Evolutionary conservation across 2,888 invertebrate species (phyloP), one percentile per base, ranked within the genome.

Genomic region (Cataglyphis cursor): DNA sequence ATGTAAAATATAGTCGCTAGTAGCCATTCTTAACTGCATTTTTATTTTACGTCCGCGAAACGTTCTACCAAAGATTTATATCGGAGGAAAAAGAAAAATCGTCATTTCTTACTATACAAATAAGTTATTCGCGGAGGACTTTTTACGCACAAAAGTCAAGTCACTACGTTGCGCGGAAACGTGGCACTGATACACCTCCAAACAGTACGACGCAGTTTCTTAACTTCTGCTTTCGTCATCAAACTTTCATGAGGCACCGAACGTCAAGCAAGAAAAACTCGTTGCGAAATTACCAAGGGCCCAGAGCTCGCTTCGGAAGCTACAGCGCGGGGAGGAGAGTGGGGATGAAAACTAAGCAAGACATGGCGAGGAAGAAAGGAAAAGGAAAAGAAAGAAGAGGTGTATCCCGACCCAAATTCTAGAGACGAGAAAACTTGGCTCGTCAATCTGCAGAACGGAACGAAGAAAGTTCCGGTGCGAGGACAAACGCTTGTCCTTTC

Each of bases 361-460:
- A 89, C 83, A 78, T 66, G 54, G 66, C 74, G 57, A 74, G 62
- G 85, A 80, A 83, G 80, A 76, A 78, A 76, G 48, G 48, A 81
- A 81, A 72, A 38, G 59, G 44, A 84, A 86, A 66, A 81, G 82
- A 61, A 83, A 72, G 81, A 90, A 87, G 73, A 81, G 85, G 85
- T 85, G 91, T 88, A 92, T 92, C 87, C 91, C 94, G 94, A 94
- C 94, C 94, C 93, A 94, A 94, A 94, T 94, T 92, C 93, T 89
- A 91, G 92, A 91, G 92, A 92, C 91, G 91, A 90, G 93, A 93
- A 94, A 95, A 95, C 92, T 95, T 94, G 90, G 92, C 93, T 94
- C 94, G 94, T 95, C 93, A 92, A 94, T 94, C 94, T 94, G 93
- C 89, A 86, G 89, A 88, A 88, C 94, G 94, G 94, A 94, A 94